These are phyloP conservation scores for Rhegmatorhina hoffmannsi DNA, from an alignment of 2,113 vertebrate genomes.

Conservation along the genomic window DNA sequence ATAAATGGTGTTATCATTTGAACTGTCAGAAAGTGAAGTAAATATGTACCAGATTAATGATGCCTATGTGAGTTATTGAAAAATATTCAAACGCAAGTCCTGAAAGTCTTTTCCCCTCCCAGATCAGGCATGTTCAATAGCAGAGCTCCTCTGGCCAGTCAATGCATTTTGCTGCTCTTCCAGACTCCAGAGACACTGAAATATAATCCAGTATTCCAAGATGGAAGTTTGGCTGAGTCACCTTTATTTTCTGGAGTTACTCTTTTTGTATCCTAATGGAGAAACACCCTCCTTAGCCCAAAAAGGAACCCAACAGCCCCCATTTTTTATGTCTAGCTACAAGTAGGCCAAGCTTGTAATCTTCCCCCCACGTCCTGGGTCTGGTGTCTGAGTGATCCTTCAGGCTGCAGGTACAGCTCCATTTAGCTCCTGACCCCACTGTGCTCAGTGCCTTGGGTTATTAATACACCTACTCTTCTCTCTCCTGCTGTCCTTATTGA, in stretches of 20 bases:
- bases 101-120: background rate
- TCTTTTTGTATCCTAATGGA: background rate
- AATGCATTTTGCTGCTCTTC: background rate
- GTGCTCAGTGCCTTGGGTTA: slow-evolving; percentile 21
- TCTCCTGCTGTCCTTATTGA: background rate
- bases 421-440: slow-evolving; percentile 28
- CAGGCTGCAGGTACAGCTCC: slow-evolving; percentile 9
- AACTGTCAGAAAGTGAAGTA: slow-evolving; percentile 14
- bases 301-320: background rate
- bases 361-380: background rate
- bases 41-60: slow-evolving; percentile 12
- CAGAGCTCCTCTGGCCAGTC: background rate
- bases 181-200: background rate
- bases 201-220: background rate
- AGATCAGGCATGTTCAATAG: background rate
- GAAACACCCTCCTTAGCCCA: background rate
- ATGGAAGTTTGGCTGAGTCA: background rate
- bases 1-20: background rate
- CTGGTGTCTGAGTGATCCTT: background rate
- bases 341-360: slow-evolving; percentile 1
- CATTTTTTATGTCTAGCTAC: background rate
- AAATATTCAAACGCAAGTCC: background rate
- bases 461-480: slow-evolving; percentile 42
- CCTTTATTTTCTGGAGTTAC: background rate
- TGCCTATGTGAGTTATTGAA: background rate